Evolutionary conservation across 2,888 invertebrate species (phyloP).

Genomic region (Thumatha senex): DNA sequence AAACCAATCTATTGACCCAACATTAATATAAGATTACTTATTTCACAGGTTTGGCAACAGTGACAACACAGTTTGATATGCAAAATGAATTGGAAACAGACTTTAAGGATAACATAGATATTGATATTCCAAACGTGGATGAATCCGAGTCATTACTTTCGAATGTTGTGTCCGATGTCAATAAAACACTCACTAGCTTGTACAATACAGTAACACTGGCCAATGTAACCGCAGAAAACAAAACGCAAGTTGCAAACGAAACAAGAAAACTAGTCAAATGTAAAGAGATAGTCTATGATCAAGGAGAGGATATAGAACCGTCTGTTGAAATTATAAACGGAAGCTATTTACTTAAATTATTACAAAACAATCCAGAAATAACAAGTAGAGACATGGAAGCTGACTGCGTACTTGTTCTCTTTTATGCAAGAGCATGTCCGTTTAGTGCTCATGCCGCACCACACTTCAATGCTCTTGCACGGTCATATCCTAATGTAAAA

Average conservation of each 20-base stretch:
- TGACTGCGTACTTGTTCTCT: constrained; percentile 91
- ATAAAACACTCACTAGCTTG: constrained; percentile 71
- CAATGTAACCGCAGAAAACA: constrained; percentile 68
- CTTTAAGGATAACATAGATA: constrained; percentile 46
- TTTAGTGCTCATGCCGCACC: constrained; percentile 96
- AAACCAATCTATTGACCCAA: no score
- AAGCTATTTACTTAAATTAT: constrained; percentile 86
- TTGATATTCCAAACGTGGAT: constrained; percentile 70
- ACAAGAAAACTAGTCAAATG: constrained; percentile 74
- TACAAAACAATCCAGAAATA: constrained; percentile 86
- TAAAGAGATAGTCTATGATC: constrained; percentile 65
- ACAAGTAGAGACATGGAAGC: constrained; percentile 85
- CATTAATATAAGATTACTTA: background rate
- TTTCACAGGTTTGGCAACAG: constrained; percentile 46
- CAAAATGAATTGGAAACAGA: constrained; percentile 54
- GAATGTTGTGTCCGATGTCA: constrained; percentile 73
- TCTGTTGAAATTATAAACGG: constrained; percentile 88
- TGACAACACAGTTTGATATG: constrained; percentile 63
- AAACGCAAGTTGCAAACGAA: constrained; percentile 62
- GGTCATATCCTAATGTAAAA: constrained; percentile 93
- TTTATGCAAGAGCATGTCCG: constrained; percentile 95
- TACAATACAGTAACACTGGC: constrained; percentile 74
- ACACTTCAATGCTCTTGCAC: constrained; percentile 94
- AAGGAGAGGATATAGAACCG: constrained; percentile 60
- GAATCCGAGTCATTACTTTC: constrained; percentile 74